phyloP scores from a whole-genome alignment of 1,140 invertebrate species.

The Cephus cinctus region DNA sequence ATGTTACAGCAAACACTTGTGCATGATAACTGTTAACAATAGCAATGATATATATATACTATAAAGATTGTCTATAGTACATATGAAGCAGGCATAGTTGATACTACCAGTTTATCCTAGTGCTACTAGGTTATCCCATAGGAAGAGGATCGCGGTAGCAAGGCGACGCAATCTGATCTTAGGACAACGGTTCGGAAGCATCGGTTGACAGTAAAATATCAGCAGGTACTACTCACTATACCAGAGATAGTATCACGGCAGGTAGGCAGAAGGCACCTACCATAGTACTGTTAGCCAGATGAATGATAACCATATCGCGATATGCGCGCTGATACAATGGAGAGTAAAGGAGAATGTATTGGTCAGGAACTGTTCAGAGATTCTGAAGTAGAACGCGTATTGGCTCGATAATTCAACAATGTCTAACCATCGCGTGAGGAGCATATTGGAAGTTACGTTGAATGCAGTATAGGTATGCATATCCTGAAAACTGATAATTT shows the following conservation, averaged over 20 bases:
- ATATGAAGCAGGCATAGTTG: no score
- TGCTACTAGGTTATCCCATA: not conserved
- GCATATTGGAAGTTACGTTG: no score
- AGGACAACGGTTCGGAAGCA: slow-evolving; percentile 51
- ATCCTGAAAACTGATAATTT: no score
- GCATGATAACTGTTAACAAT: no score
- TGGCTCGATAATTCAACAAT: slow-evolving; percentile 29
- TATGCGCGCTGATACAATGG: slow-evolving; percentile 43
- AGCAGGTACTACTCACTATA: slow-evolving; percentile 49
- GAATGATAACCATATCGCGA: slow-evolving; percentile 51
- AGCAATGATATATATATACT: no score
- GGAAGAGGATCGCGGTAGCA: slow-evolving; percentile 41
- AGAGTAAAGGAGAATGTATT: slow-evolving; percentile 33
- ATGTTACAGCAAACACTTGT: no score
- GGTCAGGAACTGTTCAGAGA: slow-evolving; percentile 22
- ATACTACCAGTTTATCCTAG: no score
- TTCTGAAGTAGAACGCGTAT: slow-evolving; percentile 27
- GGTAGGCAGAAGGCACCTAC: slow-evolving; percentile 30
- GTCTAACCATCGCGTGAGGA: no score
- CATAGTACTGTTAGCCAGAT: slow-evolving; percentile 48
- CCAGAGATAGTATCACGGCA: slow-evolving; percentile 44
- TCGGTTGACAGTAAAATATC: slow-evolving; percentile 56
- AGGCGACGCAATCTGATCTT: slow-evolving; percentile 47
- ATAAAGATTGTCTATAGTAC: no score
- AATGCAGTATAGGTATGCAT: no score